Base-by-base conservation (phyloP, 2,888 invertebrate species). In the Spisula subtruncata region DNA sequence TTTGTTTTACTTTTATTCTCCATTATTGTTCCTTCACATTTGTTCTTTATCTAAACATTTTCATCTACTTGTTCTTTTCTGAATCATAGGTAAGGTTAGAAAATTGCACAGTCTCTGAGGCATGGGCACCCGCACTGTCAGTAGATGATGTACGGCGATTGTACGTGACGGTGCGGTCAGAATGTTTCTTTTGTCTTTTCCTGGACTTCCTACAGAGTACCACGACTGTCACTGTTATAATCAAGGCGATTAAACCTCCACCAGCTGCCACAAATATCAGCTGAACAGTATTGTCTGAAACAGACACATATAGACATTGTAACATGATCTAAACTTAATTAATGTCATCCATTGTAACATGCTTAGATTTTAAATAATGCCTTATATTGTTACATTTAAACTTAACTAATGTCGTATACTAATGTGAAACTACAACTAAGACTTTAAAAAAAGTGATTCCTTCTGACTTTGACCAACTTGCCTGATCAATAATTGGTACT, bases 231-330 rank as follows among this genome's bases (percentile, higher is more conserved):
- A 29, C 2, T 29, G 54, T n/a, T 51, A 46, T n/a, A 18, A 81
- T 14, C 25, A 81, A 29, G 16, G 29, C 48, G 0, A 41, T 41
- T 41, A 81, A 16, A 29, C 29, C 1, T 12, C n/a, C 10, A 29
- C 81, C 81, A 29, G 20, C 29, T 29, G 81, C 48, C 14, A 81
- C 1, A 29, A 51, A 25, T n/a, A 81, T 29, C 6, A 54, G 25
- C 14, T 51, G 54, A 14, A 51, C 29, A n/a, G 81, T 51, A 14
- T 54, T 0, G n/a, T 29, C 81, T 81, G 81, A 81, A 81, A 81
- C 18, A 16, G n/a, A 32, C n/a, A n/a, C n/a, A n/a, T n/a, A n/a
- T n/a, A n/a, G n/a, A 81, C 51, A 14, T 16, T 51, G 51, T 8
- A 51, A 51, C 51, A 51, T 16, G 51, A 51, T 16, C 4, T 10